Base-by-base conservation (phyloP, 2,113 vertebrate species). In the Danionella cerebrum region DNA sequence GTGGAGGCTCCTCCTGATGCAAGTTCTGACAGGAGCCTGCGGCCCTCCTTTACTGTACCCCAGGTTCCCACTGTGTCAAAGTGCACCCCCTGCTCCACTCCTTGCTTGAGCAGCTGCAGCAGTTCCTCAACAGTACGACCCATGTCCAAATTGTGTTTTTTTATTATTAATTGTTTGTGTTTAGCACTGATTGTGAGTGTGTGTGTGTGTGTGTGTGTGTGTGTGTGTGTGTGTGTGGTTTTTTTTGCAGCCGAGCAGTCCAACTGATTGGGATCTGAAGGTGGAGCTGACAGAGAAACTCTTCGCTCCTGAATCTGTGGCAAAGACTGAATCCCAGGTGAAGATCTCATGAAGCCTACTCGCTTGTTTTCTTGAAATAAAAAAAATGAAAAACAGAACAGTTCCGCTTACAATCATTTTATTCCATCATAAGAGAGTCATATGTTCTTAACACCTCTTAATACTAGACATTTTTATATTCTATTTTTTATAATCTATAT, bases 221-320 rank as follows among this genome's bases (percentile, higher is more conserved):
- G 51, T 7, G 27, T 60, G 13, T 44, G 14, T 18, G n/a, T 21
- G 31, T 36, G 1, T 19, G 2, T 45, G 9, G n/a, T n/a, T n/a
- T n/a, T n/a, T n/a, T 72, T 52, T 80, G 39, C 82, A 98, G 96
- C 95, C 95, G 70, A 93, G 90, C 82, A 95, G 93, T 81, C 92
- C 95, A 18, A 93, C 75, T 57, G 92, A 94, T 74, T 97, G 88
- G 13, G 90, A 94, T 50, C 71, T 96, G 70, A 97, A 93, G 84
- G 89, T 94, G 11, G 95, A 97, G 75, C 78, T 97, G 78, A 97
- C 94, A 0, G 95, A 98, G 83, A 94, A 93, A 73, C 90, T 98
- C 68, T 96, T 96, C 77, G 90, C 92, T 21, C 85, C 94, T 83
- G 91, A 94, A 74, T 93, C 91, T 0, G 69, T 84, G 7, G 76